phyloP scores from a whole-genome alignment of 2,888 invertebrate species.

The Crematogaster levior region DNA sequence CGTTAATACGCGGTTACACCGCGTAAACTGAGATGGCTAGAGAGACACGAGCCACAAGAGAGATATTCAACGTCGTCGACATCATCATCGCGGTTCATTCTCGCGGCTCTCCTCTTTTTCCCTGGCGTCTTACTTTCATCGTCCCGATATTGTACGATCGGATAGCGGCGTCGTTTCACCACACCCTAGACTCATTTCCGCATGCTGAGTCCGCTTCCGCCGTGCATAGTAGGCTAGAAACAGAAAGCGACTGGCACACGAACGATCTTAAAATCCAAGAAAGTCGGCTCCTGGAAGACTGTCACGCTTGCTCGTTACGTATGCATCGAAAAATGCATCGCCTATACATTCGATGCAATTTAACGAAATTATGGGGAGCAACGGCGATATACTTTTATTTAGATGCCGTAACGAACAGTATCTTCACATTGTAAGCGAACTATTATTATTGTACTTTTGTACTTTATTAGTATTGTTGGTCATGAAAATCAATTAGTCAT shows the following conservation, averaged over 20 bases:
- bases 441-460: too few species aligned
- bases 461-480: slow-evolving; percentile 9
- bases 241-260: slow-evolving; percentile 64
- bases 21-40: slow-evolving; percentile 13
- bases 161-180: slow-evolving; percentile 59
- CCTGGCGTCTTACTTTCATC: slow-evolving; percentile 19
- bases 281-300: slow-evolving; percentile 49
- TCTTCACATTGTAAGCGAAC: neutral
- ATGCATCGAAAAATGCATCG: slow-evolving; percentile 8
- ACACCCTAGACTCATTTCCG: slow-evolving; percentile 70
- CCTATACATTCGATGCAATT: neutral
- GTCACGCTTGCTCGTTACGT: slow-evolving; percentile 47
- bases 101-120: slow-evolving; percentile 16
- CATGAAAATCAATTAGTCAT: slow-evolving; percentile 17
- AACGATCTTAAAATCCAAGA: slow-evolving; percentile 65
- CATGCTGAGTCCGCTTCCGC: slow-evolving; percentile 59
- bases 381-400: neutral
- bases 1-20: slow-evolving; percentile 37
- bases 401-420: neutral
- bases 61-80: neutral
- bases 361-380: neutral
- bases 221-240: slow-evolving; percentile 60
- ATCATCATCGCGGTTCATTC: neutral
- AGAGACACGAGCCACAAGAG: slow-evolving; percentile 8
- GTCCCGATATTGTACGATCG: slow-evolving; percentile 41